These are phyloP conservation scores for Volucella bombylans DNA, from an alignment of 2,888 invertebrate genomes.

Conservation along the genomic window DNA sequence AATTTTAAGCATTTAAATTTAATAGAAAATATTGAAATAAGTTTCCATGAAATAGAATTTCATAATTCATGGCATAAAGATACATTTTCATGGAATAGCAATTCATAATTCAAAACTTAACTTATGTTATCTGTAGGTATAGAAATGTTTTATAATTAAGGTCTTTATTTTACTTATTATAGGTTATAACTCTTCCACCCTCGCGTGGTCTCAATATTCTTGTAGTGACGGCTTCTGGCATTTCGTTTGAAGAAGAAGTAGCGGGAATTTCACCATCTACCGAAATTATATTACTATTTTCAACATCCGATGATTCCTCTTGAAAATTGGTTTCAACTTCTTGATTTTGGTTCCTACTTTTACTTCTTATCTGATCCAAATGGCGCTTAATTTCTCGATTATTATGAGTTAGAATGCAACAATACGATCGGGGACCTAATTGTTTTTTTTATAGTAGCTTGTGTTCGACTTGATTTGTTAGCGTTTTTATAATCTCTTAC, in stretches of 20 bases:
- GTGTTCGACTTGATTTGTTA: conserved; percentile 64
- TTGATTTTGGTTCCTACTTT: background rate
- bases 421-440: conserved; percentile 55
- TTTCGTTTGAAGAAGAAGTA: background rate
- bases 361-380: conserved; percentile 33
- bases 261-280: background rate
- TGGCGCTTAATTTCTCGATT: conserved; percentile 39
- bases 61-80: background rate
- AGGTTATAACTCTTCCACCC: background rate
- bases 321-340: conserved; percentile 10
- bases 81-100: background rate
- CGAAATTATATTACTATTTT: conserved; percentile 4
- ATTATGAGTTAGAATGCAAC: conserved; percentile 38
- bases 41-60: background rate
- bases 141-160: background rate
- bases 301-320: background rate
- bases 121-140: background rate
- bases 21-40: background rate
- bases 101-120: background rate
- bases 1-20: background rate
- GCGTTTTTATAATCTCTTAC: conserved; percentile 65
- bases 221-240: background rate
- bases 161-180: background rate
- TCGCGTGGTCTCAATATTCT: conserved; percentile 13
- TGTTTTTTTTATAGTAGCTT: conserved; percentile 60